These are phyloP conservation scores for Cydia amplana DNA, from an alignment of 1,140 invertebrate species.

Conservation along the genomic window DNA sequence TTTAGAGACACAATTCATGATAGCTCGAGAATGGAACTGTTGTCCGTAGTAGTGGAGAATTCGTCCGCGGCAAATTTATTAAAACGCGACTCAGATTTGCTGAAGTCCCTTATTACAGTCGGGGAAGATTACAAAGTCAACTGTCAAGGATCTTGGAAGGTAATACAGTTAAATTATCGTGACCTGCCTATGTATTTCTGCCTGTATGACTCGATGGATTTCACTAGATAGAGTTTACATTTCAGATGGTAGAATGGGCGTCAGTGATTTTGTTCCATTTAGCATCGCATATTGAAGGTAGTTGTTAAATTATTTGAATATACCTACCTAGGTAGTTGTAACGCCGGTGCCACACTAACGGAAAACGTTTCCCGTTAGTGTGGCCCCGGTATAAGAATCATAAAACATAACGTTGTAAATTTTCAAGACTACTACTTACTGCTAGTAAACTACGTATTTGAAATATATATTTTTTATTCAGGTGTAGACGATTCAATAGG, in stretches of 20 bases:
- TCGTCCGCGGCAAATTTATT: not conserved
- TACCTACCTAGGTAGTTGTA: not conserved
- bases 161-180: not conserved
- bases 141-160: slow-evolving; percentile 10
- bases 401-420: no score
- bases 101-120: not conserved
- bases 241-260: slow-evolving; percentile 13
- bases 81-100: not conserved
- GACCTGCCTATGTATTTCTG: not conserved
- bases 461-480: not conserved
- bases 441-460: not conserved
- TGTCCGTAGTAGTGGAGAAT: not conserved
- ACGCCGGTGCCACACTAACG: no score
- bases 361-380: no score
- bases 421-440: no score
- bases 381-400: no score
- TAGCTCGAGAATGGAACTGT: not conserved
- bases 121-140: slow-evolving; percentile 1
- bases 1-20: not conserved
- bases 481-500: not conserved
- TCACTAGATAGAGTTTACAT: not conserved
- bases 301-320: not conserved
- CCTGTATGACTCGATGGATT: not conserved
- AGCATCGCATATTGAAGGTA: not conserved
- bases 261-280: slow-evolving; percentile 5